A percentile compares a stretch with the other conserved stretches of the same genome.
Evolutionary conservation across 2,113 vertebrate genomes (phyloP).

Genomic region (Tinamus guttatus): DNA sequence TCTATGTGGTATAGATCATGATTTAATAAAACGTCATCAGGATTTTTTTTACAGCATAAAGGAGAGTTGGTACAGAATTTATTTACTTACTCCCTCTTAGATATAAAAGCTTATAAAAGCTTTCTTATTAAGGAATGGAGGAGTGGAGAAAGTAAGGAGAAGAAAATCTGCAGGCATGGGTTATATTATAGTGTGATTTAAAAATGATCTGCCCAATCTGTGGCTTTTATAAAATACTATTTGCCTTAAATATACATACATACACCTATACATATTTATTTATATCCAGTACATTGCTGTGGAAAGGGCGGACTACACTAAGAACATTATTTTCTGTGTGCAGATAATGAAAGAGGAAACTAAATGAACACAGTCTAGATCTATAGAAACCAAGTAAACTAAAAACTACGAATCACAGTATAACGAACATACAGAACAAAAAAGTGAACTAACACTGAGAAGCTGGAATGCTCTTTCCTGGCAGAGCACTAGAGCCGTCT

Average conservation of each 20-base stretch:
- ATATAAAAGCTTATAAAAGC: not conserved
- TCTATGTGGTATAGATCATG: not conserved
- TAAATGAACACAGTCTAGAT: not conserved
- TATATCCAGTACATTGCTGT: not conserved
- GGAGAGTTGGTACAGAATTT: rapidly evolving
- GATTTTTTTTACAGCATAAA: not conserved
- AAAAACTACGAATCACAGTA: not conserved
- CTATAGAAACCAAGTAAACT: not conserved
- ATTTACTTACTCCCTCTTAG: not conserved
- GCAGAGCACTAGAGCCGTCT: not conserved
- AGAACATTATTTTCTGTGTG: not conserved
- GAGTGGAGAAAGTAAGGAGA: not conserved
- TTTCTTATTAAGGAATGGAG: not conserved
- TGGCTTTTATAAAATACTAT: not conserved
- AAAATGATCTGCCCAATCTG: not conserved
- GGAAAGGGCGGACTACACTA: not conserved
- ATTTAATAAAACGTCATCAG: not conserved
- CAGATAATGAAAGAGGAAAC: not conserved
- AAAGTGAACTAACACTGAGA: not conserved
- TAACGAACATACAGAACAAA: not conserved
- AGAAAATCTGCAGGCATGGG: not conserved
- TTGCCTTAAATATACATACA: not conserved
- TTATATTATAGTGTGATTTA: not conserved
- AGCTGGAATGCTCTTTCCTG: not conserved
- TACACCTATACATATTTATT: not conserved